Evolutionary conservation across 2,888 invertebrate genomes (phyloP).

Genomic region (Leucophenga montana): DNA sequence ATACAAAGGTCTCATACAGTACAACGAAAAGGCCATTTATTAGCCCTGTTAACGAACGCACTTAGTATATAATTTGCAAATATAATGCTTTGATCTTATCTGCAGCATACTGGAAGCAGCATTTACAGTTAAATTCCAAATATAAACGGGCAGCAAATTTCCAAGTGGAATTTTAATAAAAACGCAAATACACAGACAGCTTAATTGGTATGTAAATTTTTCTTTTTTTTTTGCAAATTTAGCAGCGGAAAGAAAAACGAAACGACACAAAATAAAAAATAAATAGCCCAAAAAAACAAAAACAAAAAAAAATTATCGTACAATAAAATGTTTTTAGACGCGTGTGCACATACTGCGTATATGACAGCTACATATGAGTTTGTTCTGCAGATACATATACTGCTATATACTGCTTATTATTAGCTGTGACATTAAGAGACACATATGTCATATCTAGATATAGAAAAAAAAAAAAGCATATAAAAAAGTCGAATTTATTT

Average conservation of each 20-base stretch:
- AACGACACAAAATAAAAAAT: neutral
- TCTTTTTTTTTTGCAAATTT: neutral
- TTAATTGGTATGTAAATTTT: constrained; percentile 11
- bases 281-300: neutral
- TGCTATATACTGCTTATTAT: too few relatives aligned
- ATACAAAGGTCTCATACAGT: neutral
- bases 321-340: too few relatives aligned
- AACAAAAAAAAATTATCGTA: neutral
- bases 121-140: neutral
- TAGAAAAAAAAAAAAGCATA: too few relatives aligned
- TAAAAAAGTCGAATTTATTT: too few relatives aligned
- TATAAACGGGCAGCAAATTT: neutral
- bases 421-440: too few relatives aligned
- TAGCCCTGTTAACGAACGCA: neutral
- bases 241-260: neutral
- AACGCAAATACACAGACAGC: neutral
- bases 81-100: constrained; percentile 12
- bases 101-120: neutral
- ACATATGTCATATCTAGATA: too few relatives aligned
- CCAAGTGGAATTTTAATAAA: constrained; percentile 1
- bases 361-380: too few relatives aligned
- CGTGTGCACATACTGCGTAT: too few relatives aligned
- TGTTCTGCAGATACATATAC: too few relatives aligned
- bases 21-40: neutral
- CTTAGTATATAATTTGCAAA: neutral